Base-by-base conservation (phyloP, 1,140 invertebrate species). In the Aphelinus atriplicis region DNA sequence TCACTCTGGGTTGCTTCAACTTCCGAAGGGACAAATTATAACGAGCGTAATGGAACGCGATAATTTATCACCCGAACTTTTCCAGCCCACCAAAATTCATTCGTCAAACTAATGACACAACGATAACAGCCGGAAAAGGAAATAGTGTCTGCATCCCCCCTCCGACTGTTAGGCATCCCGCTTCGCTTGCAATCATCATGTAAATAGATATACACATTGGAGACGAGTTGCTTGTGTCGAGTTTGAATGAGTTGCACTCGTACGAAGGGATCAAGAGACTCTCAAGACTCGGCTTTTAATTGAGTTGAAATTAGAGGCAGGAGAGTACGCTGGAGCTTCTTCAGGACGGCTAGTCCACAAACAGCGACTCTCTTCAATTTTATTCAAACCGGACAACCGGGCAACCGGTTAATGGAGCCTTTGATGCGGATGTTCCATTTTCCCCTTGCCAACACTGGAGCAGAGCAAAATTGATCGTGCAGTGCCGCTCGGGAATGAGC, bases 281-380 rank as follows among this genome's bases (percentile, higher is more conserved):
- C 58, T 71, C 43, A 60, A 71, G 58, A 58, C 71, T 65, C 42
- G 53, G 62, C 10, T 72, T 72, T 72, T 72, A 72, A 72, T 72
- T 72, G 58, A 72, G 71, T 72, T 65, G 71, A 71, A 71, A 63
- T 71, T 71, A 71, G 60, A 71, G 43, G 46, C 4, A 60, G 57
- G 57, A 3, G 26, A 26, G 26, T 26, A 26, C 26, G 26, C 26
- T 26, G 26, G 26, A 26, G 26, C 0, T 26, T 0, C 26, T 26
- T 26, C 26, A 26, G 26, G 0, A 26, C 26, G 26, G 26, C 26
- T 26, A 26, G 26, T 26, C 26, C 26, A 26, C 26, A 26, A 26
- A 26, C 26, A 26, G 26, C 26, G 26, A 26, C 26, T 26, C 56
- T n/a, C n/a, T n/a, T 9, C 47, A 64, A 47, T 65, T 51, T 65